These are phyloP conservation scores for Marasmarcha lunaedactyla DNA, from an alignment of 2,888 invertebrate species.

Conservation along the genomic window DNA sequence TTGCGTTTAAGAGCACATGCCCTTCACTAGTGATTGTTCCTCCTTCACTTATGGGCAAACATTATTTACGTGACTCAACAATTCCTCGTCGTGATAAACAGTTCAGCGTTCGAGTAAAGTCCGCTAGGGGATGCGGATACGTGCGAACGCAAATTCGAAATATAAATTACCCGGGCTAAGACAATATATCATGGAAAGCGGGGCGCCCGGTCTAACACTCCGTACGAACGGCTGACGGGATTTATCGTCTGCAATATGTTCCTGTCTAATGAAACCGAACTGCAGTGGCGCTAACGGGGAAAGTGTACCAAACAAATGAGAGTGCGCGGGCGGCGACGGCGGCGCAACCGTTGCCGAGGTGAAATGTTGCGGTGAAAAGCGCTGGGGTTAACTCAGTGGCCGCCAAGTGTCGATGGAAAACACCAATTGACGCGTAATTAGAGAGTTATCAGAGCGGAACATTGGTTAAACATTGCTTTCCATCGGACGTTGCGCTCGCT, in stretches of 20 bases:
- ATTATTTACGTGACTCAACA: conserved; percentile 16
- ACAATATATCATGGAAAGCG: conserved; percentile 20
- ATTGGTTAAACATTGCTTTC: conserved; percentile 69
- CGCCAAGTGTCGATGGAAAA: conserved; percentile 61
- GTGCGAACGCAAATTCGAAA: neutral
- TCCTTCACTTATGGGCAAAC: conserved; percentile 14
- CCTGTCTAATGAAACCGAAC: conserved; percentile 24
- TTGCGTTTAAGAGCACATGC: conserved; percentile 19
- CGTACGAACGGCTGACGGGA: conserved; percentile 15
- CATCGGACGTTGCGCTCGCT: conserved; percentile 63
- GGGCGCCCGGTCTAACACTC: conserved; percentile 25
- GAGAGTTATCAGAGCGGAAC: conserved; percentile 68
- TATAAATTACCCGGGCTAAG: conserved; percentile 4
- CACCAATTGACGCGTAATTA: conserved; percentile 54
- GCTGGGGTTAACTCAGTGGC: conserved; percentile 52
- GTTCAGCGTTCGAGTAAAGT: conserved; percentile 2
- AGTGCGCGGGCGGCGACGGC: conserved; percentile 22
- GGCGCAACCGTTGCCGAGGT: conserved; percentile 35
- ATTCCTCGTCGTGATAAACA: conserved; percentile 11
- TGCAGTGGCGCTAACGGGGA: conserved; percentile 38
- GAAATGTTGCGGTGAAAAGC: conserved; percentile 55
- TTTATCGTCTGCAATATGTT: conserved; percentile 28
- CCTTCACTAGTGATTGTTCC: conserved; percentile 25
- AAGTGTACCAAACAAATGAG: conserved; percentile 54
- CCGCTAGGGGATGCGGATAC: neutral